Percentiles rank a stretch among this genome's conserved stretches.
Evolutionary conservation across 2,888 invertebrate genomes (phyloP).

Genomic region (Antitype chi): DNA sequence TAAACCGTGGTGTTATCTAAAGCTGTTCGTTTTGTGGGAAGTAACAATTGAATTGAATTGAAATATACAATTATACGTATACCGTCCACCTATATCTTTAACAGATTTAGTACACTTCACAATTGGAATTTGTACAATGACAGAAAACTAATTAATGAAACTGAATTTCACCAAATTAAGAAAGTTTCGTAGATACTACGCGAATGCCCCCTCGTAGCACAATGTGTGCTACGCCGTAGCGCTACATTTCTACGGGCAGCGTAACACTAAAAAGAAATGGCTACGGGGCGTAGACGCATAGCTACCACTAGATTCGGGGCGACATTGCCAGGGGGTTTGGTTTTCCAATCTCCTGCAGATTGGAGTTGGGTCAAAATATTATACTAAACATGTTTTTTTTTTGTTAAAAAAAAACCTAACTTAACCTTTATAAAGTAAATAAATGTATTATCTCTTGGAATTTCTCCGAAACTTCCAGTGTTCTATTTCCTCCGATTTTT

Average conservation of each 20-base stretch:
- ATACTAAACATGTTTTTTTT: too few species aligned
- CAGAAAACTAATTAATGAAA: not conserved
- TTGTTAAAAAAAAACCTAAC: too few species aligned
- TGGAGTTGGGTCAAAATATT: not conserved
- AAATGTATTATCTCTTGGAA: too few species aligned
- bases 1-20: not conserved
- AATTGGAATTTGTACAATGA: too few species aligned
- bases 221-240: conserved; percentile 35
- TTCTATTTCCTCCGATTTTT: not conserved
- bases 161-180: not conserved
- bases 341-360: not conserved
- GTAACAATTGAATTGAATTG: not conserved
- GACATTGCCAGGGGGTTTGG: not conserved
- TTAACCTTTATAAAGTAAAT: too few species aligned
- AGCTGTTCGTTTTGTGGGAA: not conserved
- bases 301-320: not conserved
- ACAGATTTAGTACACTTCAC: not conserved
- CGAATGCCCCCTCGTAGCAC: not conserved
- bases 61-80: not conserved
- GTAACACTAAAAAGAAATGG: conserved; percentile 36
- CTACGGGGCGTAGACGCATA: not conserved
- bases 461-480: not conserved
- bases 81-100: too few species aligned
- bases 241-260: not conserved
- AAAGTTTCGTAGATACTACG: not conserved